These are phyloP conservation scores for Melanitta fusca DNA, from an alignment of 2,797 vertebrate genomes.

Conservation along the genomic window DNA sequence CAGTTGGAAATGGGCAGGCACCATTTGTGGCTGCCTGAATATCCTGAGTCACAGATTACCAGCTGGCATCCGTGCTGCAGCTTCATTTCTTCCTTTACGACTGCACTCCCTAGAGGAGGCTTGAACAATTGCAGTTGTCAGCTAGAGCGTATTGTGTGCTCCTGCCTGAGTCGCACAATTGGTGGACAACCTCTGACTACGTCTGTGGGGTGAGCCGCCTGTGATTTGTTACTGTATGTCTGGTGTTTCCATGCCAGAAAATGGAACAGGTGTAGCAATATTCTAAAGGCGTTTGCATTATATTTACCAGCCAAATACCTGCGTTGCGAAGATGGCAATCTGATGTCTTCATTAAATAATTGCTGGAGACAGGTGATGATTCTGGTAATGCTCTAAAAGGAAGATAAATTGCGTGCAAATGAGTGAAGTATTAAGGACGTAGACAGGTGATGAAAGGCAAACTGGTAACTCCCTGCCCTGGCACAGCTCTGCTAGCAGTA, in stretches of 20 bases:
- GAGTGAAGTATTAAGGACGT: background rate
- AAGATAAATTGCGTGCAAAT: background rate
- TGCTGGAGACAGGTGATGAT: background rate
- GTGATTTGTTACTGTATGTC: slow-evolving; percentile 22
- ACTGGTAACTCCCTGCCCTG: background rate
- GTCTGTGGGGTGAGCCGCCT: slow-evolving; percentile 34
- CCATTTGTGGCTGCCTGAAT: slow-evolving; percentile 36
- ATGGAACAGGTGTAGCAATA: background rate
- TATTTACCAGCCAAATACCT: background rate
- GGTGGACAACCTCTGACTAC: background rate
- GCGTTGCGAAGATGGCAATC: background rate
- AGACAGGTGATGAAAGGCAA: background rate
- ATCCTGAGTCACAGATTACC: slow-evolving; percentile 67
- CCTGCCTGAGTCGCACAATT: background rate
- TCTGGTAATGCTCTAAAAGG: background rate
- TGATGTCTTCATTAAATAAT: background rate
- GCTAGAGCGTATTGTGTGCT: background rate
- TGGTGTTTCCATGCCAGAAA: background rate
- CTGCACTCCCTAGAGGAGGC: slow-evolving; percentile 73
- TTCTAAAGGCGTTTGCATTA: background rate
- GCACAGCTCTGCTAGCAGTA: background rate
- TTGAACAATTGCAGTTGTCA: slow-evolving; percentile 48
- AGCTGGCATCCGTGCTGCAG: slow-evolving; percentile 34
- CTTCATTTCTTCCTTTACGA: slow-evolving; percentile 56
- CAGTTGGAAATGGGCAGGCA: slow-evolving; percentile 8